These are phyloP conservation scores for Clupea harengus DNA, from an alignment of 2,113 vertebrate species.

Conservation along the genomic window DNA sequence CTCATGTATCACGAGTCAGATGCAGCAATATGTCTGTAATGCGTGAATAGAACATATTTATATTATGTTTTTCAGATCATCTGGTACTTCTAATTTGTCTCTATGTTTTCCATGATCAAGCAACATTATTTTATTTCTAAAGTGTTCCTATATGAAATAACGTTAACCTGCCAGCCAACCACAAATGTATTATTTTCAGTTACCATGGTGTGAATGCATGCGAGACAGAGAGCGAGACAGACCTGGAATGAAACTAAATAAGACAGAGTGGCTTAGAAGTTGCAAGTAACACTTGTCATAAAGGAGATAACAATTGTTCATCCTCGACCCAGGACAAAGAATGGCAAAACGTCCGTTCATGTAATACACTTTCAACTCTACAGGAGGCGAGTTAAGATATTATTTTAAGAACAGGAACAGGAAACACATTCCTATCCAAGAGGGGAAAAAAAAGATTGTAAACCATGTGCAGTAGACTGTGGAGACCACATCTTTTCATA, in stretches of 20 bases:
- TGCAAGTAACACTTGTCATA: neutral
- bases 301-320: neutral
- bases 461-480: neutral
- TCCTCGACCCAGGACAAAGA: neutral
- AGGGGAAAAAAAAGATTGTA: neutral
- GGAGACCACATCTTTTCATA: neutral
- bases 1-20: conserved; percentile 12
- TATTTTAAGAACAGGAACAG: neutral
- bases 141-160: neutral
- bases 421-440: neutral
- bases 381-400: neutral
- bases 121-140: neutral
- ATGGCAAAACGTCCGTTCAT: neutral
- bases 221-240: neutral
- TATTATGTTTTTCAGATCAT: neutral
- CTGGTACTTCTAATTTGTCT: neutral
- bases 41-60: neutral
- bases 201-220: neutral
- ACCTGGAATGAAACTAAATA: neutral
- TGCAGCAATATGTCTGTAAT: neutral
- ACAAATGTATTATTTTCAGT: neutral
- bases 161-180: neutral
- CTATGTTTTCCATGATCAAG: too few species aligned
- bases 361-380: neutral
- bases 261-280: neutral